Conservation (phyloP, 2,797 vertebrate genomes). For the Cryptoprocta ferox region DNA sequence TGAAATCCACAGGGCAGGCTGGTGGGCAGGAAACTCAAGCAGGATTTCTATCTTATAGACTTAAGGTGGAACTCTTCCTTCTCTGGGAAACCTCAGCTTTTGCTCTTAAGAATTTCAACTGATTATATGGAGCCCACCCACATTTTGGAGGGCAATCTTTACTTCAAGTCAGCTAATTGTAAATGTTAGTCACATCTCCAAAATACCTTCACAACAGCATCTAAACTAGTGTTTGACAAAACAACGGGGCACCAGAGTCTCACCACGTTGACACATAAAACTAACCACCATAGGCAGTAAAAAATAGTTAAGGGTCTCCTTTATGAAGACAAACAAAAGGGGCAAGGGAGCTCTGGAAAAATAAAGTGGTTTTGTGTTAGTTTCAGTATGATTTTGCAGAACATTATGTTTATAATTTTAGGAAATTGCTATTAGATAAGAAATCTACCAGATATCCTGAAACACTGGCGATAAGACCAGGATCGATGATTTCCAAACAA, state of each 20-base stretch:
- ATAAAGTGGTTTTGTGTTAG: background rate
- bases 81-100: background rate
- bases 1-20: background rate
- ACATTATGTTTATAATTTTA: background rate
- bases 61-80: background rate
- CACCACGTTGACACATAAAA: background rate
- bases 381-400: slow-evolving; percentile 14
- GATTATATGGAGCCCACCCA: background rate
- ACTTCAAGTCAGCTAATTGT: background rate
- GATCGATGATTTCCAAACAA: background rate
- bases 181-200: slow-evolving; percentile 10
- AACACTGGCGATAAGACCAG: background rate
- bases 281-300: background rate
- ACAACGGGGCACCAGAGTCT: background rate
- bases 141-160: background rate
- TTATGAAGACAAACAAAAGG: background rate
- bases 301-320: background rate
- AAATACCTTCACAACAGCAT: background rate
- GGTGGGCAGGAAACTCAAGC: background rate
- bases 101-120: background rate
- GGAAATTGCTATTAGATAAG: background rate
- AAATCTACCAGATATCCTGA: background rate
- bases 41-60: background rate
- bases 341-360: background rate
- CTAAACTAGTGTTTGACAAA: background rate